Evolutionary conservation across 2,797 vertebrate species (phyloP), one percentile per base, ranked within the genome.

Genomic region (Cyclura pinguis): DNA sequence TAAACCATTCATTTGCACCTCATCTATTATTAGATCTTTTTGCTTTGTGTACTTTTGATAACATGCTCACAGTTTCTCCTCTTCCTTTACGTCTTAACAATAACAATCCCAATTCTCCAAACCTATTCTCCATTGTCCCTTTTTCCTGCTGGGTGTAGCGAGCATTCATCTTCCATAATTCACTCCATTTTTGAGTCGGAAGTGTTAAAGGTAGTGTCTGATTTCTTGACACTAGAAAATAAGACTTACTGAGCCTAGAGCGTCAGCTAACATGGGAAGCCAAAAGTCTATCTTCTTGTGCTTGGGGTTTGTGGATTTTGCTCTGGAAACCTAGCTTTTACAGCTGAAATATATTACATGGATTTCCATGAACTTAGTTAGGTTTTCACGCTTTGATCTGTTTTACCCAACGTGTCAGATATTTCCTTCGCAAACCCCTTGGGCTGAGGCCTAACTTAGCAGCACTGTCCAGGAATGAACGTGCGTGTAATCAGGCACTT

Each of bases 21-120:
- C 86, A 74, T 29, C 55, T 91, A 89, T 86, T 89, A 55, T 47
- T 69, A 35, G 22, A 73, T 92, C 0, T 42, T 42, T 78, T 87
- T 69, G 2, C 27, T n/a, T 12, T 87, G 22, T 4, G 1, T 35
- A 73, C 55, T 62, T 88, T 74, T 62, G 80, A 57, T 62, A 77
- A 77, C 24, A 29, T 55, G 20, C 62, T 22, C 59, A 62, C 24
- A 24, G 22, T 77, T 84, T 89, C 82, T 47, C 22, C 20, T 38
- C 32, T 32, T 20, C 73, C 90, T 94, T 82, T 27, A 0, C 74
- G 24, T 16, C 57, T 42, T 50, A 27, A 77, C 59, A 72, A 47
- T 80, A 22, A 85, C 78, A 6, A 22, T 35, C 32, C 42, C n/a
- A 47, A 5, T 78, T 16, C 72, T 29, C 29, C 47, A 32, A n/a